A percentile compares a stretch with the other conserved stretches of the same genome.
Evolutionary conservation across 2,113 vertebrate species (phyloP).

Genomic region (Chrysochloris asiatica): DNA sequence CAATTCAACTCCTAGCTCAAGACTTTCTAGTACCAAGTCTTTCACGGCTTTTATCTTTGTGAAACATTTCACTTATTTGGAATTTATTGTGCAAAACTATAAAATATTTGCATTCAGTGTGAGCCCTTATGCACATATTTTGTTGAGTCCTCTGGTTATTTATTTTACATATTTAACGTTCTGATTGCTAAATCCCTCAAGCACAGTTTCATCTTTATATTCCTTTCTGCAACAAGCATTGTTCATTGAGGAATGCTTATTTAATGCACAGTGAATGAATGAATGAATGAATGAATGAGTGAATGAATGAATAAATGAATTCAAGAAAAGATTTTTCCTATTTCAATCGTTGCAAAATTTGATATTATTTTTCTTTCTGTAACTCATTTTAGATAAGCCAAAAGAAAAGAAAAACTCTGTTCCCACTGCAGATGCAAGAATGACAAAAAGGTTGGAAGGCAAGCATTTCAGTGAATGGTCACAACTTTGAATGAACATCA

Average conservation of each 20-base stretch:
- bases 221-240: neutral
- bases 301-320: neutral
- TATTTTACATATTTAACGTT: neutral
- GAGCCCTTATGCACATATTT: too few relatives aligned
- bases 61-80: neutral
- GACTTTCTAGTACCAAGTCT: neutral
- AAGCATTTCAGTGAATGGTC: neutral
- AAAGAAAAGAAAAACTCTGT: conserved; percentile 34
- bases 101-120: neutral
- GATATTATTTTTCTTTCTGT: too few relatives aligned
- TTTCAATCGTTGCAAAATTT: neutral
- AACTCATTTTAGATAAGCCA: too few relatives aligned
- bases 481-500: neutral
- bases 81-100: neutral
- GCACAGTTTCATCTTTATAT: neutral
- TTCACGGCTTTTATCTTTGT: neutral
- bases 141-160: too few relatives aligned
- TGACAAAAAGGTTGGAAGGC: neutral
- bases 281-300: neutral
- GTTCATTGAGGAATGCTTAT: neutral
- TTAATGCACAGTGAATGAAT: neutral
- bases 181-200: neutral
- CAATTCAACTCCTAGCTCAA: neutral
- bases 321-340: neutral
- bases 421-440: neutral